These are phyloP conservation scores for Hartigia nigra DNA, from an alignment of 2,888 invertebrate species.

Conservation along the genomic window DNA sequence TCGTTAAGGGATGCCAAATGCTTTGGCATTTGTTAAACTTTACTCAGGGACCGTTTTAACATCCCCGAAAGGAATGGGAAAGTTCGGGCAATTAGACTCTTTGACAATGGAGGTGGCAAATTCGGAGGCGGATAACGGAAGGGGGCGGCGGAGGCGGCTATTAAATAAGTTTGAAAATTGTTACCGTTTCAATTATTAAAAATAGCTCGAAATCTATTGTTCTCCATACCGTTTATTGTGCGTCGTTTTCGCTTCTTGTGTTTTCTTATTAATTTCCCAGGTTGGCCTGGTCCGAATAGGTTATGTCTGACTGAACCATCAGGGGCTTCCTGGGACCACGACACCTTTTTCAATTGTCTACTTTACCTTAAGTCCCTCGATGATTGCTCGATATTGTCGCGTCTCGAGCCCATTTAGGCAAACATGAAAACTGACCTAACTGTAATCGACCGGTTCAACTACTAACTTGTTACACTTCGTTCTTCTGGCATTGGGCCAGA, in stretches of 20 bases:
- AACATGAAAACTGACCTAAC: background rate
- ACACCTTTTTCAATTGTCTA: background rate
- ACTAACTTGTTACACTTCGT: background rate
- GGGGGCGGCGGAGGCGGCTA: background rate
- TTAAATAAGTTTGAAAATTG: background rate
- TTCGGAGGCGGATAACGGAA: background rate
- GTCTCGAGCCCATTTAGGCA: background rate
- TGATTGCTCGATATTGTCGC: slow-evolving; percentile 43
- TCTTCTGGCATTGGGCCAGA: background rate
- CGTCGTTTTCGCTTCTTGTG: background rate
- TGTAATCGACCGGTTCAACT: background rate
- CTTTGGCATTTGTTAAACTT: background rate
- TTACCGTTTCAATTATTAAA: background rate
- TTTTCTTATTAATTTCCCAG: background rate
- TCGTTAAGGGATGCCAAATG: background rate
- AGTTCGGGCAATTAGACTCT: background rate
- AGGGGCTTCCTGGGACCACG: background rate
- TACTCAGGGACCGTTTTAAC: background rate
- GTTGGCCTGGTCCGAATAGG: background rate
- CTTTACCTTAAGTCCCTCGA: slow-evolving; percentile 14
- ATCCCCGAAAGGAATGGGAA: background rate
- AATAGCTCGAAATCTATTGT: background rate
- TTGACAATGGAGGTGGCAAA: background rate
- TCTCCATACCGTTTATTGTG: background rate
- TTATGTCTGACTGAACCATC: background rate